Base-by-base conservation (phyloP, 2,888 invertebrate species). In the Catotricha subobsoleta region DNA sequence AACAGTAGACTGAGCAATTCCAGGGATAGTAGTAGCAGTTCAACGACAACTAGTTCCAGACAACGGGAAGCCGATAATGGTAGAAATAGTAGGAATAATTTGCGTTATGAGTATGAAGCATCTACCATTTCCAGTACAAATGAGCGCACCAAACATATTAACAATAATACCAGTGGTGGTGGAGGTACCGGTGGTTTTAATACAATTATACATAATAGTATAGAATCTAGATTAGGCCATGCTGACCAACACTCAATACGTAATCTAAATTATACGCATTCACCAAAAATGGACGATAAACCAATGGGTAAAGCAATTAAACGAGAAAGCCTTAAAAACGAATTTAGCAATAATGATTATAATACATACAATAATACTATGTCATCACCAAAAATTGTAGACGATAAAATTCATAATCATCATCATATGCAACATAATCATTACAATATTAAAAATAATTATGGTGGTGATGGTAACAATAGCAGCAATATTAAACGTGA, bases 321-420 rank as follows among this genome's bases (percentile, higher is more conserved):
- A 39, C 39, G 28, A 13, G 39, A 39, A 39, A 19, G 21, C 21
- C 23, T 49, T 21, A 47, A 49, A 49, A 41, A 46, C 35, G 48
- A 49, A 44, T 47, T 45, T 45, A 44, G 39, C 23, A 42, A 39
- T 30, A 45, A 45, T 27, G 46, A 48, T 15, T 47, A 43, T 38
- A 40, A 44, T 30, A 43, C 40, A 39, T 42, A 38, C n/a, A 23
- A 34, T 21, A 7, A 19, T 10, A 9, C 39, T 12, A 18, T 34
- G 19, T 13, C 20, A 25, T 23, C 41, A 12, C 40, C 33, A 33
- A 40, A 40, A 33, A 9, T 33, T 6, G 15, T 12, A n/a, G 33
- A 16, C 10, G 25, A 33, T 10, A 19, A n/a, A 18, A 3, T n/a
- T 13, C 8, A 33, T 18, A 21, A 16, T 6, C 35, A 43, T 34